Evolutionary conservation across 2,888 invertebrate species (phyloP), one percentile per base, ranked within the genome.

Genomic region (Eudemis profundana): DNA sequence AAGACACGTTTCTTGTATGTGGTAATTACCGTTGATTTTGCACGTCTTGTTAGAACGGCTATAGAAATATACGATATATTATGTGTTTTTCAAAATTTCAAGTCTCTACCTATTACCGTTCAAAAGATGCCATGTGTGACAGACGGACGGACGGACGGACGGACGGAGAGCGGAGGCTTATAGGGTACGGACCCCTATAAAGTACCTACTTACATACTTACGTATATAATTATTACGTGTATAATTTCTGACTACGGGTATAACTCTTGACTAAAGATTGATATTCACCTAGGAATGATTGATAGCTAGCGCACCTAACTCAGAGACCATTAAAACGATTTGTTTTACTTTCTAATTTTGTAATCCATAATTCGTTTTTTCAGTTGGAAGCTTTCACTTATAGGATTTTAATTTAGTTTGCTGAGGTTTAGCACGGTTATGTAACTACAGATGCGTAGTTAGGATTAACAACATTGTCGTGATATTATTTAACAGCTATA

Each of bases 321-420:
- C 76, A 73, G 72, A 74, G 76, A 77, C 75, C 75, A 79, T 79
- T 79, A 78, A 64, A 78, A 72, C 78, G 78, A 83, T 86, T 84
- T 80, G 83, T 83, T 80, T 66, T 68, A 80, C 61, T 67, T 84
- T 83, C 85, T 86, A 72, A 78, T 84, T 83, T 81, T 82, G 81
- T 80, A 78, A 78, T 74, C 77, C 79, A 81, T 82, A 81, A 83
- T 85, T 80, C 79, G 59, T 79, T 83, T 77, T 82, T 77, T 74
- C 72, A 74, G 75, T 72, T 78, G 74, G 72, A 74, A 75, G 82
- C 87, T 89, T 89, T 89, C 88, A 79, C 84, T 83, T 81, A 78
- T 81, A 70, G 68, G 76, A 71, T 83, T 82, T 81, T 74, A 72
- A 72, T 73, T 75, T 72, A 75, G 74, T 69, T 63, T 68, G 47